Conservation (phyloP, 2,888 invertebrate species). For the Acrocyrtus sp. region DNA sequence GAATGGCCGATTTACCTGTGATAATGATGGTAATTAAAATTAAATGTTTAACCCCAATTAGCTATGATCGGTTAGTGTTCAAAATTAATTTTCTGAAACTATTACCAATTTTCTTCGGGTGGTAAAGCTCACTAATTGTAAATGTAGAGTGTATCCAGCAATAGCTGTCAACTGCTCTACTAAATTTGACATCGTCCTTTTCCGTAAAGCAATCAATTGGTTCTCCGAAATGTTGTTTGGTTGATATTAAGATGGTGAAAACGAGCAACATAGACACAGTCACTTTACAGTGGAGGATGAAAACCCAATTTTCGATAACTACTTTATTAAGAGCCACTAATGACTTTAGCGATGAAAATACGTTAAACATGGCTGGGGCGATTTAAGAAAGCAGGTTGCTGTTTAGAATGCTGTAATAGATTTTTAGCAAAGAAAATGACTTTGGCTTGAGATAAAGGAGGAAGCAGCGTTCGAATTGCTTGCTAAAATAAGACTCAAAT, state of each 20-base stretch:
- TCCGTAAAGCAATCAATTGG: constrained; percentile 91
- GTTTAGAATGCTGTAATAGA: too few relatives aligned
- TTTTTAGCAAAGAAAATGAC: too few relatives aligned
- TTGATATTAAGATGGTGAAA: constrained; percentile 91
- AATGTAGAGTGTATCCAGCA: constrained; percentile 93
- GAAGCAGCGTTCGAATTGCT: too few relatives aligned
- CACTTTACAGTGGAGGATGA: constrained; percentile 91
- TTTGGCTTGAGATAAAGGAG: too few relatives aligned
- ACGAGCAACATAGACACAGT: constrained; percentile 88
- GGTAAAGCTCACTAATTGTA: constrained; percentile 84
- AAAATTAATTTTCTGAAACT: too few relatives aligned
- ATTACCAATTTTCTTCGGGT: constrained; percentile 77
- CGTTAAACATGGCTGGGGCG: constrained; percentile 83
- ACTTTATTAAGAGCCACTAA: constrained; percentile 88
- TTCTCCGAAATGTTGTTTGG: constrained; percentile 95
- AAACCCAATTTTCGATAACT: constrained; percentile 94
- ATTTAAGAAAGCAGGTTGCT: constrained; percentile 17
- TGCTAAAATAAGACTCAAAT: too few relatives aligned
- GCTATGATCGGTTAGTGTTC: too few relatives aligned
- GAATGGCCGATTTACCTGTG: constrained; percentile 64
- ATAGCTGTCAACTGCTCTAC: constrained; percentile 91
- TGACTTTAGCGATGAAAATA: constrained; percentile 93
- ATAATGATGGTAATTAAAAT: too few relatives aligned
- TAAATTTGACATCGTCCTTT: constrained; percentile 79
- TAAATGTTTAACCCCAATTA: too few relatives aligned